These are phyloP conservation scores for Balanococcus diminutus DNA, from an alignment of 2,888 invertebrate genomes.

Conservation along the genomic window DNA sequence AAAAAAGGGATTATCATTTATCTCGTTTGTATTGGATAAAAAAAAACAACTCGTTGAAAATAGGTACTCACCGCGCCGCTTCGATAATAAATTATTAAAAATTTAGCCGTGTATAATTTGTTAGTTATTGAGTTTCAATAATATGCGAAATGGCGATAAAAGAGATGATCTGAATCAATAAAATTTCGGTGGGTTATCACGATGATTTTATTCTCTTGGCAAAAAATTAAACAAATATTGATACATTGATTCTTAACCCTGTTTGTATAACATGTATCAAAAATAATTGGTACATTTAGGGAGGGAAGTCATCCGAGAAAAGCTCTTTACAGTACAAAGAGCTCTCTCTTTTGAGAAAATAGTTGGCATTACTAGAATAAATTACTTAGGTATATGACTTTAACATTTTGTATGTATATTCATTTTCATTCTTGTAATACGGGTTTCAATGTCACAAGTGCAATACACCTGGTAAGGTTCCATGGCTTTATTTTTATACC, in stretches of 20 bases:
- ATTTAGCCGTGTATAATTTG: background rate
- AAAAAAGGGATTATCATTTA: constrained; percentile 31
- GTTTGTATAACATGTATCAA: background rate
- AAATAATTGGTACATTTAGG: background rate
- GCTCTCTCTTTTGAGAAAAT: background rate
- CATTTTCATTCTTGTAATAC: background rate
- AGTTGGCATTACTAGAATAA: background rate
- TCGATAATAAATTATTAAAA: background rate
- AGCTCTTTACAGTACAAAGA: background rate
- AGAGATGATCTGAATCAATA: background rate
- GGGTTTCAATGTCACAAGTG: background rate
- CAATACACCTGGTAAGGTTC: background rate
- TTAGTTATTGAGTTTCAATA: background rate
- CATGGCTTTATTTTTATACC: background rate
- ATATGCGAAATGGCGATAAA: background rate
- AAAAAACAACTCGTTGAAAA: constrained; percentile 16
- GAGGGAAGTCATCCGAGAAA: background rate
- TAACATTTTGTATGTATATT: background rate
- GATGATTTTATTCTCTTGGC: background rate
- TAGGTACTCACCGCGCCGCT: background rate
- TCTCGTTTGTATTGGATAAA: constrained; percentile 30
- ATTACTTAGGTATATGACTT: background rate
- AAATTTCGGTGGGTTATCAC: too few species aligned
- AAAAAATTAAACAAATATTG: background rate
- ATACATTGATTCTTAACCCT: too few species aligned